These are phyloP conservation scores for Lithobates sylvaticus DNA, from an alignment of 2,797 vertebrate species.

Conservation along the genomic window DNA sequence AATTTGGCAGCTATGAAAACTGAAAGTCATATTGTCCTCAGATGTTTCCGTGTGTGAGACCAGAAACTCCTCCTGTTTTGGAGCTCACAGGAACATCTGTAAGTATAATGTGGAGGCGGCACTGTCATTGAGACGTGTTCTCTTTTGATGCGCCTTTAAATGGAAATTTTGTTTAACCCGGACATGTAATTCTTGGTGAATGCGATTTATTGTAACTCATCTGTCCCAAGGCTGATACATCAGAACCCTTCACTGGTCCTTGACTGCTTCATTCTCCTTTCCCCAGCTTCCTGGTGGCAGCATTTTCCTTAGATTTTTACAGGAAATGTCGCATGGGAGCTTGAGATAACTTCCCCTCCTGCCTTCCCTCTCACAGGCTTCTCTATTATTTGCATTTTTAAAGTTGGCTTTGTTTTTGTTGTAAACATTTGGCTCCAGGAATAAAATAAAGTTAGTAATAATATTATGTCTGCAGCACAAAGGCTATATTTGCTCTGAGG, in stretches of 20 bases:
- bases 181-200: no score
- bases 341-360: neutral
- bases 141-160: no score
- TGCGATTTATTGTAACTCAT: no score
- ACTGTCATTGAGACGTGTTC: no score
- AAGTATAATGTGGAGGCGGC: no score
- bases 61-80: neutral
- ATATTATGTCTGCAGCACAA: no score
- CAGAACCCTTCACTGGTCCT: neutral
- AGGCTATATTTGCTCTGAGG: no score
- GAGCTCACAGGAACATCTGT: neutral
- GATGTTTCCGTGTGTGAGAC: neutral
- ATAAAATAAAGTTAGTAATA: neutral
- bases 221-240: neutral
- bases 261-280: conserved; percentile 12
- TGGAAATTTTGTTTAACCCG: no score
- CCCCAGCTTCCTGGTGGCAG: conserved; percentile 11
- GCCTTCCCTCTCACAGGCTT: neutral
- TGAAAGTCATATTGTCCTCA: conserved; percentile 12
- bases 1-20: conserved; percentile 29
- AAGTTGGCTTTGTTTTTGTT: neutral
- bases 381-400: neutral
- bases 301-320: neutral
- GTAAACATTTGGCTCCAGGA: conserved; percentile 23
- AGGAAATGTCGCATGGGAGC: conserved; percentile 31